A percentile compares a stretch with the other conserved stretches of the same genome.
Evolutionary conservation across 2,888 invertebrate species (phyloP).

Genomic region (Unio delphinus): DNA sequence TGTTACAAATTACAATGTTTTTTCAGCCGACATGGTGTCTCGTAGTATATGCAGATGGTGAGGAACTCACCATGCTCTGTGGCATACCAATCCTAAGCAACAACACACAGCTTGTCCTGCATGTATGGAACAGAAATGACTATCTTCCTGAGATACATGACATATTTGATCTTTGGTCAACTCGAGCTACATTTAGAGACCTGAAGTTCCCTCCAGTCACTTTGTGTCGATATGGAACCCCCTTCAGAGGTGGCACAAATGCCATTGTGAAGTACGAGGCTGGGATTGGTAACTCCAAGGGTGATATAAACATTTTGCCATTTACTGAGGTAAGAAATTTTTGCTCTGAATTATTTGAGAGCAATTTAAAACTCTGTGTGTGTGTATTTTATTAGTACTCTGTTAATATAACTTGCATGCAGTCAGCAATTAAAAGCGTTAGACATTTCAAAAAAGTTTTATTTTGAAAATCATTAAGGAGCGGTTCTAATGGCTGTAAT

Average conservation of each 20-base stretch:
- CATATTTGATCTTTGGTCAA: conserved; percentile 11
- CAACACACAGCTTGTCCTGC: conserved; percentile 18
- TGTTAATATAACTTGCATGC: too few species aligned
- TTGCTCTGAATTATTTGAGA: not conserved
- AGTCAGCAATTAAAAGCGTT: too few species aligned
- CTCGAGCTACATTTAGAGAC: conserved; percentile 13
- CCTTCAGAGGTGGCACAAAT: conserved; percentile 28
- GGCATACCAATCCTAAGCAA: conserved; percentile 27
- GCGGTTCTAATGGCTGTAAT: too few species aligned
- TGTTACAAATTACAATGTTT: too few species aligned
- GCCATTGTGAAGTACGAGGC: conserved; percentile 32
- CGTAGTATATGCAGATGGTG: not conserved
- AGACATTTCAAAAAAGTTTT: too few species aligned
- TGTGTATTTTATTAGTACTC: too few species aligned
- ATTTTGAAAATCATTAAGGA: too few species aligned
- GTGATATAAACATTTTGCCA: conserved; percentile 10
- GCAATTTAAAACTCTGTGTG: too few species aligned
- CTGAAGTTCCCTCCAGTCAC: conserved; percentile 24
- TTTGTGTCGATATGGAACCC: conserved; percentile 30
- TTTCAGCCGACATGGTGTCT: conserved; percentile 8
- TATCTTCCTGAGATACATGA: conserved; percentile 12
- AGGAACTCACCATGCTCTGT: conserved; percentile 10
- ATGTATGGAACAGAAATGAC: conserved; percentile 34
- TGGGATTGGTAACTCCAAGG: conserved; percentile 20
- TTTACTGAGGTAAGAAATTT: conserved; percentile 11